These are phyloP conservation scores for Phorcus lineatus DNA, from an alignment of 2,888 invertebrate genomes.

Conservation along the genomic window DNA sequence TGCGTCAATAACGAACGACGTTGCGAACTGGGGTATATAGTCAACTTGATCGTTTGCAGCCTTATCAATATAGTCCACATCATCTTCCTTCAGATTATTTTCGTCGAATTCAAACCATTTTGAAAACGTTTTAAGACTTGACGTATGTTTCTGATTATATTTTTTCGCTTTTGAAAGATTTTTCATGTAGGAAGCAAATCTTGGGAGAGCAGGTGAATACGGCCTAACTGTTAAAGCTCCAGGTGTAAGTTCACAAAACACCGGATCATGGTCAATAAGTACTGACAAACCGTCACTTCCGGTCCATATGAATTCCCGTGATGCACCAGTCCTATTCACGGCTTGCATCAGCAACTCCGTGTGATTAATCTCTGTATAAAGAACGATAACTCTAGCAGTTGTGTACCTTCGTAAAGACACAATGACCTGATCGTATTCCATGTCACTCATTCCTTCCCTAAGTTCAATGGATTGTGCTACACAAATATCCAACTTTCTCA, in stretches of 20 bases:
- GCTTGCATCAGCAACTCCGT: slow-evolving; percentile 49
- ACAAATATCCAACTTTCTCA: slow-evolving; percentile 49
- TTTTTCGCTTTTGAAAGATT: background rate
- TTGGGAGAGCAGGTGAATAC: slow-evolving; percentile 30
- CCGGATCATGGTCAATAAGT: slow-evolving; percentile 39
- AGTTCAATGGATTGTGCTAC: slow-evolving; percentile 56
- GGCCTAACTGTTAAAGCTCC: slow-evolving; percentile 46
- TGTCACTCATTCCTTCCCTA: slow-evolving; percentile 19
- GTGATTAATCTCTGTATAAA: slow-evolving; percentile 65
- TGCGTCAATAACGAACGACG: slow-evolving; percentile 51
- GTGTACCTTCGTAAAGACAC: slow-evolving; percentile 29
- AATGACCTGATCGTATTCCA: slow-evolving; percentile 40
- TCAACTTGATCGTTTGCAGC: background rate
- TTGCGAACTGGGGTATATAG: slow-evolving; percentile 40
- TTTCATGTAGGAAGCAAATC: slow-evolving; percentile 31
- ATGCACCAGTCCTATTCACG: slow-evolving; percentile 41
- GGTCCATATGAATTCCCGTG: slow-evolving; percentile 66
- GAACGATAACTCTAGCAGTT: slow-evolving; percentile 58
- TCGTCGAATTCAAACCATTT: background rate
- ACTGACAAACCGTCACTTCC: slow-evolving; percentile 64
- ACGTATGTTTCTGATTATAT: background rate
- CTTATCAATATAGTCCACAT: background rate
- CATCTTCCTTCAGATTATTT: background rate
- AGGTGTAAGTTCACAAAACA: slow-evolving; percentile 37
- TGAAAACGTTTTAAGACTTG: background rate